Evolutionary conservation across 2,888 invertebrate genomes (phyloP), one percentile per base, ranked within the genome.

Genomic region (Latrodectus elegans): DNA sequence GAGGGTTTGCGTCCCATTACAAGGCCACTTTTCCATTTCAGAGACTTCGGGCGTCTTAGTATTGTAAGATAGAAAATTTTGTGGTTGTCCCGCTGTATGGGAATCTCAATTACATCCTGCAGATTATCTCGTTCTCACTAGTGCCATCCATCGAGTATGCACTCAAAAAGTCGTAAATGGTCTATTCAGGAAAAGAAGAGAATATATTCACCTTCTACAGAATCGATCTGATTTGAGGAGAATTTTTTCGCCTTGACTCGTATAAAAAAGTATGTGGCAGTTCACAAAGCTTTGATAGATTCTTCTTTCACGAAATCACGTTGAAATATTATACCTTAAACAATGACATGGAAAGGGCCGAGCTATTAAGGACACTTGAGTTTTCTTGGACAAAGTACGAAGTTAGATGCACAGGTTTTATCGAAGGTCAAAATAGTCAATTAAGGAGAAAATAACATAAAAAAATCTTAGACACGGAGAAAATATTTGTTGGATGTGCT

Each of bases 11-110:
- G 38, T 38, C 55, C 68, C 70, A 55, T 78, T 70, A 70, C 22
- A 26, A 51, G 55, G 74, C 67, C 49, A 74, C 70, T 67, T 75
- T 75, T 82, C 67, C 49, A 74, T 77, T 77, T 38, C 51, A 51
- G 22, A 22, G 77, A 26, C 49, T 76, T 49, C 51, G 11, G 55
- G 22, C 15, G 17, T 53, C 17, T 55, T 53, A 26, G 55, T 15
- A 22, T 15, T 14, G 22, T 17, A 14, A 51, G 12, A 53, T 51
- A 22, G 55, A 51, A 55, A 17, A 53, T 55, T 49, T 17, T 14
- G 17, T 10, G 51, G 64, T 67, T 60, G 22, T 76, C 65, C 12
- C 38, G 26, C 12, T 9, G 70, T n/a, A 70, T 15, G 53, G 60
- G 38, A 11, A 64, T 76, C 22, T 38, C 22, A 78, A 70, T 78